Base-by-base conservation (phyloP, 1,140 invertebrate species). In the Stegodyphus dumicola region DNA sequence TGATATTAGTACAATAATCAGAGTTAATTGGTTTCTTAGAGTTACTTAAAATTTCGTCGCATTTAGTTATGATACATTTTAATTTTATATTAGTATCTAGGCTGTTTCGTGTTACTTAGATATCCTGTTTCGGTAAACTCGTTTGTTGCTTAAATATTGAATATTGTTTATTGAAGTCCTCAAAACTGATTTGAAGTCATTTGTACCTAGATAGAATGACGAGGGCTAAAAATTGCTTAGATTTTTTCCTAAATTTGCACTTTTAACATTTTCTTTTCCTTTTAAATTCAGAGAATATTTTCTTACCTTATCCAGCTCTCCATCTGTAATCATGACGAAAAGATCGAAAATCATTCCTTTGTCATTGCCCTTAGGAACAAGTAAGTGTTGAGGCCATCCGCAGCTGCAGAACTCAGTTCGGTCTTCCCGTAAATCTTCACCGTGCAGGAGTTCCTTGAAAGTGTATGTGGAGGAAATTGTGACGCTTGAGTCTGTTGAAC, bases 271-370 rank as follows among this genome's bases (percentile, higher is more conserved):
- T 10, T 60, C 15, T 60, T 60, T 60, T 10, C 56, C 56, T 15
- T 10, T 10, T 10, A 60, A 60, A 60, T 15, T 60, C 56, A 33
- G 33, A 33, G 33, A 33, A 33, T 64, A 2, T 64, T 1, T 33
- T 67, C 81, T 86, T 69, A 90, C 90, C 89, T 90, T 92, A 88
- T 96, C 95, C 7, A 93, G 92, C n/a, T 91, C 91, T 89, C 93
- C 95, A 90, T 96, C 93, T 48, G 95, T 94, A 17, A 96, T 91
- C 94, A 96, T 96, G 56, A 94, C 93, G 89, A 96, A 96, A 4
- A 96, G 89, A 78, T 95, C 93, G 89, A 93, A 93, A 0, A 91
- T 90, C 89, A 93, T 93, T 17, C 95, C 95, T 81, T 93, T 92
- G 3, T 92, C 89, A 6, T 90, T 93, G 51, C 96, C 96, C 90